These are phyloP conservation scores for Zaprionus vittiger DNA, from an alignment of 1,140 invertebrate genomes.

Conservation along the genomic window DNA sequence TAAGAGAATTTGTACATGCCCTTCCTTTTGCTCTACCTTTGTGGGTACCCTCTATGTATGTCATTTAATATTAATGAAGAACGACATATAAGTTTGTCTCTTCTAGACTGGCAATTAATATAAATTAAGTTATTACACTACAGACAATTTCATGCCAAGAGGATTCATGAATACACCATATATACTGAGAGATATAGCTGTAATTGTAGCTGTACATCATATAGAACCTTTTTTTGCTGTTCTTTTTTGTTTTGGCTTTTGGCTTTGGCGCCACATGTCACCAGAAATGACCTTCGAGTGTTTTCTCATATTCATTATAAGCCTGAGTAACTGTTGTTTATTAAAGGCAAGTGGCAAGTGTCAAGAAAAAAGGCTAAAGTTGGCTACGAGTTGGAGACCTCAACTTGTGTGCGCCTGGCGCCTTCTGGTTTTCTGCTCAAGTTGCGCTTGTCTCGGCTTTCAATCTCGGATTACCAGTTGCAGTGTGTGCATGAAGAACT, in stretches of 20 bases:
- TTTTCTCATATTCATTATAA: slow-evolving; percentile 83
- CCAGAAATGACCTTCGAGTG: slow-evolving; percentile 68
- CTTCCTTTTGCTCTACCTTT: not conserved
- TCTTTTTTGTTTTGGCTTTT: slow-evolving; percentile 2
- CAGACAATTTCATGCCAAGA: not conserved
- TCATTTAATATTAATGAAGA: slow-evolving; percentile 8
- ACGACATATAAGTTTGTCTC: not conserved
- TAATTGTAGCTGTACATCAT: not conserved
- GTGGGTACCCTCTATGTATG: not conserved
- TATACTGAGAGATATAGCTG: not conserved
- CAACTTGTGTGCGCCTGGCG: slow-evolving; percentile 54
- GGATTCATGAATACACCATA: not conserved
- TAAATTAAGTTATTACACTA: not conserved
- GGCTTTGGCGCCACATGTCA: slow-evolving; percentile 67
- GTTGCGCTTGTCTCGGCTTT: slow-evolving; percentile 68
- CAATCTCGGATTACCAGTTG: slow-evolving; percentile 67
- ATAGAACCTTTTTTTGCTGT: not conserved
- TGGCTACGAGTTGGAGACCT: slow-evolving; percentile 23
- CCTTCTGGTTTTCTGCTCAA: slow-evolving; percentile 84
- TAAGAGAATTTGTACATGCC: slow-evolving; percentile 6
- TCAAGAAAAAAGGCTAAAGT: slow-evolving; percentile 75
- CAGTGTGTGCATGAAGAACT: slow-evolving; percentile 39
- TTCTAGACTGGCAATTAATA: not conserved
- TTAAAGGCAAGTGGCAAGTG: slow-evolving; percentile 64
- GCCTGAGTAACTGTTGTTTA: slow-evolving; percentile 82